These are phyloP conservation scores for Ephestia elutella DNA, from an alignment of 1,140 invertebrate species.

Conservation along the genomic window DNA sequence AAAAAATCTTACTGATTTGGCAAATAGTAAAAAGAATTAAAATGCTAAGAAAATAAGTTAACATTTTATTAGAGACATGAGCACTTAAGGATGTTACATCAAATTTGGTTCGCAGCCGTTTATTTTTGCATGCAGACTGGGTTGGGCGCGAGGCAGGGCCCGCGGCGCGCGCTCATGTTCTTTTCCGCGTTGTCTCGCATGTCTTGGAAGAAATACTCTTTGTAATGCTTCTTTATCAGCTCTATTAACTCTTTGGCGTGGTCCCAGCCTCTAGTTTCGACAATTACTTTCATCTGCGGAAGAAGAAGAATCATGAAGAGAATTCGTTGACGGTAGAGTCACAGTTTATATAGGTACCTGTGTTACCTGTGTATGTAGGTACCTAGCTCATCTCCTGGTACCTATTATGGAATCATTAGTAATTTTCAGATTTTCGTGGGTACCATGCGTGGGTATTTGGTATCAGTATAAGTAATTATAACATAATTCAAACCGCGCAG, in stretches of 20 bases:
- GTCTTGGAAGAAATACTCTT: constrained; percentile 55
- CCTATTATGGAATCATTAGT: no score
- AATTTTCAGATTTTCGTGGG: no score
- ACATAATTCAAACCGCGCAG: no score
- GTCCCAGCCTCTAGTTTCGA: constrained; percentile 87
- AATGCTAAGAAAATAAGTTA: no score
- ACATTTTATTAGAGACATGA: background rate
- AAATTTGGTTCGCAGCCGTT: background rate
- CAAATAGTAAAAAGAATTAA: no score
- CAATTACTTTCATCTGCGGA: constrained; percentile 83
- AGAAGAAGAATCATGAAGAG: constrained; percentile 7
- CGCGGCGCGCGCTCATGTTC: constrained; percentile 30
- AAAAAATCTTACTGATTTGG: no score
- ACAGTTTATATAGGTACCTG: no score
- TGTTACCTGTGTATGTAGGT: no score
- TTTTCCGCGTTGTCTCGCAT: constrained; percentile 33
- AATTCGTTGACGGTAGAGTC: no score
- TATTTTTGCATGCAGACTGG: constrained; percentile 63
- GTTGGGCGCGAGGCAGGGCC: constrained; percentile 57
- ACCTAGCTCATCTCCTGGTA: no score
- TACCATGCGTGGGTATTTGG: no score
- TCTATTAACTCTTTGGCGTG: constrained; percentile 81
- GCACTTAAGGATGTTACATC: background rate
- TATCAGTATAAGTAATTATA: no score
- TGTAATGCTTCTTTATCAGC: constrained; percentile 54